These are phyloP conservation scores for Schizaphis graminum DNA, from an alignment of 2,888 invertebrate genomes.

Conservation along the genomic window DNA sequence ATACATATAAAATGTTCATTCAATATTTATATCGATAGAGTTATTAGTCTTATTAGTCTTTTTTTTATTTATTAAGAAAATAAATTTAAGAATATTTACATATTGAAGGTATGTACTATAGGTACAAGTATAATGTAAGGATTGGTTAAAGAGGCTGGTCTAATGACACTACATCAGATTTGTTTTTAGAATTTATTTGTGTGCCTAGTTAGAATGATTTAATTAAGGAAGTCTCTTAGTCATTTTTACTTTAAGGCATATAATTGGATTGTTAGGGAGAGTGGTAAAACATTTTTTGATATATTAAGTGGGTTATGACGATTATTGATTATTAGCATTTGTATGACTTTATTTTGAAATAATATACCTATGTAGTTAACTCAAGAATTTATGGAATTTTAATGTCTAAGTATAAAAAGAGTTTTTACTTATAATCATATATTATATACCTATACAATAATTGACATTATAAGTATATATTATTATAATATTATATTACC, in stretches of 20 bases:
- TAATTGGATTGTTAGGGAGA: not conserved
- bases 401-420: not conserved
- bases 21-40: not conserved
- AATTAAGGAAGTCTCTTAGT: not conserved
- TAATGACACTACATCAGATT: not conserved
- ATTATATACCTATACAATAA: not conserved
- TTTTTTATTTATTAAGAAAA: not conserved
- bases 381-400: not conserved
- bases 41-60: not conserved
- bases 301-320: not conserved
- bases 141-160: not conserved
- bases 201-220: not conserved
- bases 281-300: not conserved
- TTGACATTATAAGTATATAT: not conserved
- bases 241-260: not conserved
- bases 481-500: not conserved
- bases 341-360: conserved; percentile 2
- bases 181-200: not conserved
- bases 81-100: not conserved
- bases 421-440: not conserved
- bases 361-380: not conserved
- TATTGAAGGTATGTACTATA: not conserved
- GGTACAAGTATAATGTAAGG: not conserved
- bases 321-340: not conserved
- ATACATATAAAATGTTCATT: not conserved